A percentile compares a stretch with the other conserved stretches of the same genome.
phyloP scores from a whole-genome alignment of 2,888 invertebrate genomes.

The Augiades crinisus region DNA sequence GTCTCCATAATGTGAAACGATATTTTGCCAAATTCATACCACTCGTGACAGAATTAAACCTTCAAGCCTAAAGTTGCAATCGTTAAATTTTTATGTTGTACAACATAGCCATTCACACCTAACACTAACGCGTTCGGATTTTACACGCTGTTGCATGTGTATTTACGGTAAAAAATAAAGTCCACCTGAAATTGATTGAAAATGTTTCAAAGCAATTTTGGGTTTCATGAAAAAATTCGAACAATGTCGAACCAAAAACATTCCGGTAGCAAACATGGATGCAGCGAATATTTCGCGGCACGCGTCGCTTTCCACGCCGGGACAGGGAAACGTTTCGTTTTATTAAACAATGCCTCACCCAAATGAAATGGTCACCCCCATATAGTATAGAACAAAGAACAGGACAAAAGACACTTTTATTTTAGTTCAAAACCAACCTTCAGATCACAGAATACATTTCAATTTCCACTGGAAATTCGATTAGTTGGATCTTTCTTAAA shows the following conservation, averaged over 20 bases:
- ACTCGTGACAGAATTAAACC: too few species aligned
- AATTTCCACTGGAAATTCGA: constrained; percentile 30
- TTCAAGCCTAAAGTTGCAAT: too few species aligned
- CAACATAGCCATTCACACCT: neutral
- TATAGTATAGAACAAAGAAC: constrained; percentile 40
- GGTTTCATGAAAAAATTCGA: constrained; percentile 16
- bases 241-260: constrained; percentile 12
- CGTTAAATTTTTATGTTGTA: too few species aligned
- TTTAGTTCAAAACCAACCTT: constrained; percentile 39
- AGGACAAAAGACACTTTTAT: constrained; percentile 30
- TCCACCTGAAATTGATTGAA: constrained; percentile 17
- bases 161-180: constrained; percentile 1
- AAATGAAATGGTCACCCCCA: constrained; percentile 52
- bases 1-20: too few species aligned
- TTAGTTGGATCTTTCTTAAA: constrained; percentile 16
- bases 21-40: too few species aligned
- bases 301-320: constrained; percentile 54
- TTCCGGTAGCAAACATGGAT: constrained; percentile 10
- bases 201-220: constrained; percentile 19
- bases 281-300: constrained; percentile 35
- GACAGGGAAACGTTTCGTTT: constrained; percentile 64
- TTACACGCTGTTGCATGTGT: neutral
- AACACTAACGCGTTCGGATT: neutral
- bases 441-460: constrained; percentile 33
- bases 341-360: constrained; percentile 64